Conservation (phyloP, 2,113 vertebrate species). For the Malurus cyaneus region DNA sequence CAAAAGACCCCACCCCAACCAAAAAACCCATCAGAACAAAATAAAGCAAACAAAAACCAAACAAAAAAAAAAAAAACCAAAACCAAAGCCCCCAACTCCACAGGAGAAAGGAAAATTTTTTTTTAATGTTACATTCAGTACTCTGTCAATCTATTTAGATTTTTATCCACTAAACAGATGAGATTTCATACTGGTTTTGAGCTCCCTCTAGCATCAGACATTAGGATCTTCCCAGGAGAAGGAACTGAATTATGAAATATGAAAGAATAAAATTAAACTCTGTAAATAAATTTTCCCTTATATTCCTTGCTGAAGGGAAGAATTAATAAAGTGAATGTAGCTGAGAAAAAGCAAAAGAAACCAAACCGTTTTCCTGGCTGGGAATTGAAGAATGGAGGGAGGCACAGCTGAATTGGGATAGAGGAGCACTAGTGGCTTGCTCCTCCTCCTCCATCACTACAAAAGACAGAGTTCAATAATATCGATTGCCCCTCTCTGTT, state of each 20-base stretch:
- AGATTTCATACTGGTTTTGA: neutral
- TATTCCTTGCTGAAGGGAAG: neutral
- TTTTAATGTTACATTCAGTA: neutral
- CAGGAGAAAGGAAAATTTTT: neutral
- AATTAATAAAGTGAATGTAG: neutral
- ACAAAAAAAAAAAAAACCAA: neutral
- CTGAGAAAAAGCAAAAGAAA: neutral
- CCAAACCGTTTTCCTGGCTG: neutral
- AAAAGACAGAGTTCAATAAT: neutral
- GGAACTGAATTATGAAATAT: neutral
- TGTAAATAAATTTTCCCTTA: neutral
- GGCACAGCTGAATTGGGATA: rapidly evolving
- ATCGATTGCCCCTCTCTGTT: neutral
- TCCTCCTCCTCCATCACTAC: neutral
- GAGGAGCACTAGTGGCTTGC: neutral
- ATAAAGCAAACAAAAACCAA: too few relatives aligned
- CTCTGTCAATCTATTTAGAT: neutral
- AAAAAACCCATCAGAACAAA: too few relatives aligned
- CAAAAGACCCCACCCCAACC: neutral
- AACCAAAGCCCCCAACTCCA: too few relatives aligned
- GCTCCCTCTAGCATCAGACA: neutral
- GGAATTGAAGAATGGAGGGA: neutral
- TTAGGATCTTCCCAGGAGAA: neutral
- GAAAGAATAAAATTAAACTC: neutral
- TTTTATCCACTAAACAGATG: neutral